A percentile compares a stretch with the other conserved stretches of the same genome.
Conservation (phyloP, 1,140 invertebrate species). For the Branchinecta lindahli region DNA sequence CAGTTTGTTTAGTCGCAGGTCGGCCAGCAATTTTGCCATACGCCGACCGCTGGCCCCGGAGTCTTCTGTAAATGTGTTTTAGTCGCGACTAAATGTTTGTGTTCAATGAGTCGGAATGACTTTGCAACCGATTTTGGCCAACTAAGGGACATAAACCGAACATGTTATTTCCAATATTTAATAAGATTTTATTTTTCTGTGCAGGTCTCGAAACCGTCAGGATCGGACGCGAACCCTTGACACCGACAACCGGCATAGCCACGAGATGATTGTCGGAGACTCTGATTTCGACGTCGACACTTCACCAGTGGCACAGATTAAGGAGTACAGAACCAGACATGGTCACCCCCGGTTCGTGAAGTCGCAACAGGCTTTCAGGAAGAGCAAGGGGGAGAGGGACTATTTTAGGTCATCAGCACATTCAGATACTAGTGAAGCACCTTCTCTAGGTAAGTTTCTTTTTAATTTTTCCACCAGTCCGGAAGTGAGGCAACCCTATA, state of each 20-base stretch:
- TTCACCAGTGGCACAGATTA: not conserved
- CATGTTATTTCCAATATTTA: no score
- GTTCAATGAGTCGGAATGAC: no score
- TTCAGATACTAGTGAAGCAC: slow-evolving; percentile 85
- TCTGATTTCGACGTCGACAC: not conserved
- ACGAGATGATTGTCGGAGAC: not conserved
- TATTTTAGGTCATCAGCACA: slow-evolving; percentile 65
- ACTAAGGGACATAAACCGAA: no score
- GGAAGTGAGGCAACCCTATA: no score
- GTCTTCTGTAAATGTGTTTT: no score
- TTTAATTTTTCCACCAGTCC: no score
- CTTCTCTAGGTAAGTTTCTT: slow-evolving; percentile 43
- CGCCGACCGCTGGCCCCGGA: no score
- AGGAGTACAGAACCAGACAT: not conserved
- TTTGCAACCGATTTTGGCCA: no score
- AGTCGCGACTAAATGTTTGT: no score
- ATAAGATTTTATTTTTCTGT: no score
- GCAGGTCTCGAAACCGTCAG: not conserved
- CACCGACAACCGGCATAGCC: not conserved
- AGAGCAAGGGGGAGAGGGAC: slow-evolving; percentile 47
- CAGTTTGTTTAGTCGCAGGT: no score
- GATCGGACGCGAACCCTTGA: not conserved
- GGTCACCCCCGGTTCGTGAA: slow-evolving; percentile 42
- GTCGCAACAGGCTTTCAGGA: slow-evolving; percentile 58
- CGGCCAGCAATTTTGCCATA: no score